Evolutionary conservation across 1,140 invertebrate genomes (phyloP), one percentile per base, ranked within the genome.

Genomic region (Solenopsis fugax): DNA sequence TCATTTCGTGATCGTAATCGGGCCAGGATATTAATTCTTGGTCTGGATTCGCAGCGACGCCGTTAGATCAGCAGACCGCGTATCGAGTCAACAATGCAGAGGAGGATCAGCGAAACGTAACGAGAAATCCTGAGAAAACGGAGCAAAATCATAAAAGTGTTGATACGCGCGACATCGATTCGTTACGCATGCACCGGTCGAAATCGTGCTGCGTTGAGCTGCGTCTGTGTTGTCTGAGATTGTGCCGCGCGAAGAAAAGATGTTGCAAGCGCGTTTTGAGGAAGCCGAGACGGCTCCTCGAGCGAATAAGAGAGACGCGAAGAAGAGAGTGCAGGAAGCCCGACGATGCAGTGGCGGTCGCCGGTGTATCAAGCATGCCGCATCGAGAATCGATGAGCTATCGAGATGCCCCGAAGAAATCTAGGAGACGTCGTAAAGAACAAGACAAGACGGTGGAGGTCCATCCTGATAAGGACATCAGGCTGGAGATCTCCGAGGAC

Each of bases 391-490:
- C 78, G 50, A 81, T 82, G 56, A 71, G 21, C 16, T 12, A 18
- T 18, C 64, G 34, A 48, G 56, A 41, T 48, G 54, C 13, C 24
- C 24, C 67, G n/a, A 34, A 58, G 41, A 82, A 82, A 73, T 48
- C 67, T 41, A 48, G 10, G n/a, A 82, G 41, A 82, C 9, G 37
- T 48, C 67, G 9, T 82, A 82, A 82, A 29, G 29, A 29, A 82
- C 78, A 60, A 48, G 67, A 58, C 34, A 56, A 62, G 58, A 1
- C 2, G 45, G 72, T 21, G 10, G 41, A 76, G 41, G 13, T 29
- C 29, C 29, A 29, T 0, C 29, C 29, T 29, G 29, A 29, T 29
- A 29, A 41, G 72, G 58, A 62, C n/a, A 18, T 10, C 4, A 34
- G 29, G 29, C 0, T 29, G 2, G 29, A 29, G 2, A 29, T 29